Evolutionary conservation across 2,113 vertebrate species (phyloP), one percentile per base, ranked within the genome.

Genomic region (Pangasianodon gigas): DNA sequence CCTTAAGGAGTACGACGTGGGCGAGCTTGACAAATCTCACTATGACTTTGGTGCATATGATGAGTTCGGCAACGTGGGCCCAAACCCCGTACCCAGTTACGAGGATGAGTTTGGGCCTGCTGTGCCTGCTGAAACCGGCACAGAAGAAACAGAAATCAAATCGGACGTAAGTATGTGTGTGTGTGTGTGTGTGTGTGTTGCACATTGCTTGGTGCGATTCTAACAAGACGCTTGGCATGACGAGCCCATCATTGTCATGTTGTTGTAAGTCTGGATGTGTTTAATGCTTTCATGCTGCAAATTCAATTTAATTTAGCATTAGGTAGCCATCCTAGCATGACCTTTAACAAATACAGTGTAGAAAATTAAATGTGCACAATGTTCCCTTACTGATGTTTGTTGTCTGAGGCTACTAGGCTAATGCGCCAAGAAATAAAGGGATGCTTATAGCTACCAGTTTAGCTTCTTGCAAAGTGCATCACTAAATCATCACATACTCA

Each of bases 101-200:
- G 91, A 95, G n/a, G 97, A 98, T 91, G 97, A 97, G 92, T 97
- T 99, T 96, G 98, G 98, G 94, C 97, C 96, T 51, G 98, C 97
- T 95, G 97, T 98, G 48, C 97, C 98, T 54, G 98, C 98, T 79
- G 98, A 99, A 95, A 99, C 96, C 19, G 97, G 98, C 96, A 92
- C 98, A 94, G 97, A 96, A 87, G 97, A 98, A 94, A 97, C 97
- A 58, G 95, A 96, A 60, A 60, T 90, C 16, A 98, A 97, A 37
- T 46, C 84, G 3, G 71, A 89, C 46, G 98, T 99, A 97, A 99
- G 98, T 99, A 95, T 83, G 87, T 46, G 65, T 60, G 82, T 81
- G 62, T 86, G 29, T 86, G 81, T 67, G 87, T 37, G 67, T 71
- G 52, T 62, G 54, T 51, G 19, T 86, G 71, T 88, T 60, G 18